Base-by-base conservation (phyloP, 2,888 invertebrate genomes). In the Mactromeris polynyma region DNA sequence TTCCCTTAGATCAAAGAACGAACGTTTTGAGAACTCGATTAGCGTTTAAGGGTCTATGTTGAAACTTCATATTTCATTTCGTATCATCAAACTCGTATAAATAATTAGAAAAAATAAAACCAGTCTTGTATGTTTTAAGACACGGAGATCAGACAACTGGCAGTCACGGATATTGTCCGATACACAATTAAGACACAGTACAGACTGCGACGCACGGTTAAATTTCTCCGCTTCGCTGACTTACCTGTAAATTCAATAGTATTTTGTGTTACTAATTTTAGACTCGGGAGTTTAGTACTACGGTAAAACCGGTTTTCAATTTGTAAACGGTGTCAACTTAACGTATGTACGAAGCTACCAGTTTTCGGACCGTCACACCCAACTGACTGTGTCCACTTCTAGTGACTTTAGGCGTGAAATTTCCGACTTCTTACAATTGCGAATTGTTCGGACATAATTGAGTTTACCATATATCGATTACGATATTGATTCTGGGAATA, bases 241-340 rank as follows among this genome's bases (percentile, higher is more conserved):
- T 31, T 73, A 73, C 73, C 73, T 73, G 73, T 36, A 33, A 26
- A 73, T 73, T 73, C 36, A 33, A 73, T 73, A 11, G 31, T 73
- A 73, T 33, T 19, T 31, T 73, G 19, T 73, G 73, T 73, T 73
- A 36, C 73, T 73, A 73, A 11, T 17, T 73, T 33, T 73, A 73
- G 73, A 73, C 33, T n/a, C 73, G 3, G 4, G 19, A 33, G 33
- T 73, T 73, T 26, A 73, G 73, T 73, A 26, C 26, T 73, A 88
- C 86, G 89, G 91, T 87, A 91, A 81, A 91, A 91, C 91, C 91
- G 91, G 91, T 91, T 91, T 91, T 83, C 87, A 54, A 81, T 36
- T 73, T 79, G 86, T 86, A 69, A 85, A 81, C 86, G 84, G 77
- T 84, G 83, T 83, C 83, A 83, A 46, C 83, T 83, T 2, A 19